These are phyloP conservation scores for Catharus fuscescens DNA, from an alignment of 2,113 vertebrate species.

Conservation along the genomic window DNA sequence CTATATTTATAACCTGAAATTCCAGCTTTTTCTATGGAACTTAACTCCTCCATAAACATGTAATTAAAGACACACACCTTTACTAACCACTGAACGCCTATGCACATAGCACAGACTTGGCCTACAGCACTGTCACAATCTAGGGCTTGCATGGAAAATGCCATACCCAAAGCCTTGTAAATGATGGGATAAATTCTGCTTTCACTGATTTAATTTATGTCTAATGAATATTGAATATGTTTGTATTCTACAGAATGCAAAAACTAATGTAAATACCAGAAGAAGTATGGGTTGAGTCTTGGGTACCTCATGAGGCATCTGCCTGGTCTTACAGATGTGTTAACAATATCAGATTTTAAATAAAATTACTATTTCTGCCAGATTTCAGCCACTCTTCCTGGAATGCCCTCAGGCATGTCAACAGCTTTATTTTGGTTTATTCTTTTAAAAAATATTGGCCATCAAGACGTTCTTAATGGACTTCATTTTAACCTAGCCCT, in stretches of 20 bases:
- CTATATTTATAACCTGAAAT: slow-evolving; percentile 18
- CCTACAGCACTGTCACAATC: not conserved
- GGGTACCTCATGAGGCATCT: not conserved
- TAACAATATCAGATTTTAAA: not conserved
- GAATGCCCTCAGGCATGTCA: not conserved
- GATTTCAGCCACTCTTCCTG: not conserved
- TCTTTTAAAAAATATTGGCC: not conserved
- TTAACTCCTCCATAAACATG: not conserved
- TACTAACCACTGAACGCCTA: not conserved
- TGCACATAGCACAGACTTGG: not conserved
- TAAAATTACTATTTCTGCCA: not conserved
- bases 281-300: not conserved
- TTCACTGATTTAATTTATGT: not conserved
- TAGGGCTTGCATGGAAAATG: not conserved
- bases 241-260: not conserved
- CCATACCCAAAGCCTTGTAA: not conserved
- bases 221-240: not conserved
- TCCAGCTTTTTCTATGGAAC: not conserved
- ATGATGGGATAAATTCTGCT: not conserved
- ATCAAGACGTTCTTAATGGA: not conserved
- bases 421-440: not conserved
- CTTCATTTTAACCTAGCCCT: not conserved
- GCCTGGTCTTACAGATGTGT: not conserved
- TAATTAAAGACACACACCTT: not conserved
- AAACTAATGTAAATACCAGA: not conserved